Evolutionary conservation across 2,888 invertebrate genomes (phyloP).

Genomic region (Orchestes rusci): DNA sequence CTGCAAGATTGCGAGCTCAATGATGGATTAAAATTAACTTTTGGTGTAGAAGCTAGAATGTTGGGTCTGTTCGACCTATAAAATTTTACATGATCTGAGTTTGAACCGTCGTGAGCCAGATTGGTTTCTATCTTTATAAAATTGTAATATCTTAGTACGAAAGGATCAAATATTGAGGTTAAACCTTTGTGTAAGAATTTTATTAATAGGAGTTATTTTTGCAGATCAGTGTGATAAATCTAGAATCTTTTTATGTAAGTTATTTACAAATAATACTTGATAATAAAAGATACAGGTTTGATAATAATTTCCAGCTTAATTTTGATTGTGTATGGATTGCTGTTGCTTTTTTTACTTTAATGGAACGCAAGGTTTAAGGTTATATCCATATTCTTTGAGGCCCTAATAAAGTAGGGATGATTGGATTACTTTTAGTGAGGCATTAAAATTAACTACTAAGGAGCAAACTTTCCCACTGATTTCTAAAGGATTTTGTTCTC

Average conservation of each 20-base stretch:
- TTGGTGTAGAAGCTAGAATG: constrained; percentile 58
- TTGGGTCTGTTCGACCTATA: constrained; percentile 78
- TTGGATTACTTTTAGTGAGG: constrained; percentile 64
- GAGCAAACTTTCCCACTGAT: constrained; percentile 51
- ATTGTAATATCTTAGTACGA: constrained; percentile 67
- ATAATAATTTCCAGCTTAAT: constrained; percentile 41
- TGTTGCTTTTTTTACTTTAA: constrained; percentile 64
- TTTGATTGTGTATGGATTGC: constrained; percentile 56
- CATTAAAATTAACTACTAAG: constrained; percentile 64
- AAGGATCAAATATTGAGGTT: constrained; percentile 59
- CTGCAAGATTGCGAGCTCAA: constrained; percentile 82
- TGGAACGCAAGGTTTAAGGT: constrained; percentile 64
- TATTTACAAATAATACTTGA: constrained; percentile 53
- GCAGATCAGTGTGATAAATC: constrained; percentile 64
- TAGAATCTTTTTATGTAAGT: constrained; percentile 59
- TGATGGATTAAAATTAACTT: constrained; percentile 75
- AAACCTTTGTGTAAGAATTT: constrained; percentile 18
- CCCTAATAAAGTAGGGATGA: constrained; percentile 60
- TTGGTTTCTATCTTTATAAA: constrained; percentile 77
- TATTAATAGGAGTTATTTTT: constrained; percentile 52
- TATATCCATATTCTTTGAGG: constrained; percentile 70
- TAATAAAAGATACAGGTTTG: constrained; percentile 42
- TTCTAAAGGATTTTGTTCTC: too few species aligned
- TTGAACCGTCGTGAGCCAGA: constrained; percentile 80
- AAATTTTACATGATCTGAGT: constrained; percentile 84